Base-by-base conservation (phyloP, 30 jellyfish, hydroid and myxozoan genomes). In the Calvadosia cruxmelitensis region DNA sequence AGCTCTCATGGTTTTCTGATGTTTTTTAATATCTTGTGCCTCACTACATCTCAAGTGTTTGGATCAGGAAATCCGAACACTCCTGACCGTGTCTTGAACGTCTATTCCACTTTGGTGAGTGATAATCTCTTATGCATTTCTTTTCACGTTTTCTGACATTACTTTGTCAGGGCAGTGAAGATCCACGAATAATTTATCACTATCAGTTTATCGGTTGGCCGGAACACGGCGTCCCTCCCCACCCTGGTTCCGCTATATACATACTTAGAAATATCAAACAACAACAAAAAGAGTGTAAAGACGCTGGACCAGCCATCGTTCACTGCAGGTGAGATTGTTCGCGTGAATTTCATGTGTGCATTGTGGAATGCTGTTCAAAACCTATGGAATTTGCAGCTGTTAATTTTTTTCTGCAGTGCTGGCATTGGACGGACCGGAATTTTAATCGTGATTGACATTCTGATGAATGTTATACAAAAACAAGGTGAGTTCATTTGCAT, bases 351-450 rank as follows among this genome's bases (percentile, higher is more conserved):
- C n/a, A n/a, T n/a, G n/a, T n/a, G n/a, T n/a, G n/a, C n/a, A n/a
- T n/a, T n/a, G n/a, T n/a, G n/a, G n/a, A n/a, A n/a, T n/a, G n/a
- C n/a, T n/a, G n/a, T n/a, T n/a, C n/a, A n/a, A n/a, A n/a, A n/a
- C n/a, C n/a, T n/a, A n/a, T n/a, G n/a, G n/a, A n/a, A n/a, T n/a
- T n/a, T n/a, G n/a, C n/a, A n/a, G n/a, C n/a, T n/a, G n/a, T n/a
- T n/a, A n/a, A n/a, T n/a, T 42, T 42, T 5, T 20, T 13, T 3
- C 31, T 80, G 42, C 32, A 91, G 99, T 70, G 84, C 93, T 67
- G 99, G 99, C 5, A 78, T 91, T 71, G 99, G 99, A 0, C 67
- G 99, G 35, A 91, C 99, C 0, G 99, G 93, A 1, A 85, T 94
- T 15, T 82, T 91, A 61, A 82, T 91, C 35, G 95, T 91, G 31